phyloP scores from a whole-genome alignment of 2,888 invertebrate genomes.

The Cephus sareptanus region DNA sequence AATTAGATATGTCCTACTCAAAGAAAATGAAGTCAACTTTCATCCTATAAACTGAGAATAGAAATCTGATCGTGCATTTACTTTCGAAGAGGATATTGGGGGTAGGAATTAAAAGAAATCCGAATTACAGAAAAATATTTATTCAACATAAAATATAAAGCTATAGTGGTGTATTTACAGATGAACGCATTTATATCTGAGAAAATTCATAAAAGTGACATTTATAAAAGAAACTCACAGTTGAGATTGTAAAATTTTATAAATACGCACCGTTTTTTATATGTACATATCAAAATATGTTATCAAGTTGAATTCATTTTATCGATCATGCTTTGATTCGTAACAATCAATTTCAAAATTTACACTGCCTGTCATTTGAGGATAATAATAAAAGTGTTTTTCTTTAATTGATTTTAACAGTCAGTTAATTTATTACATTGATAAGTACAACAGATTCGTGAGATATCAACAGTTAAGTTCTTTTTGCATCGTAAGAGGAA shows the following conservation, averaged over 20 bases:
- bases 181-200: not conserved
- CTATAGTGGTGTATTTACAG: slow-evolving; percentile 27
- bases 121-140: slow-evolving; percentile 53
- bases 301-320: slow-evolving; percentile 19
- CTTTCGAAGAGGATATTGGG: slow-evolving; percentile 26
- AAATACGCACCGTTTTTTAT: slow-evolving; percentile 23
- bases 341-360: not conserved
- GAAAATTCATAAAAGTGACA: slow-evolving; percentile 25
- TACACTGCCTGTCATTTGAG: not conserved
- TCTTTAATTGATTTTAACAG: not conserved
- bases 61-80: not conserved
- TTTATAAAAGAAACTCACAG: slow-evolving; percentile 4
- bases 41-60: not conserved
- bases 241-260: slow-evolving; percentile 27
- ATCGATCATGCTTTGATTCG: not conserved
- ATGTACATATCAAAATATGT: slow-evolving; percentile 2
- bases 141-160: slow-evolving; percentile 57
- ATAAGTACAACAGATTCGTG: not conserved
- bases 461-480: not conserved
- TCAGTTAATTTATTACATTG: not conserved
- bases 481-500: not conserved
- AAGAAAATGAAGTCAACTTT: slow-evolving; percentile 13
- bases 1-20: not conserved
- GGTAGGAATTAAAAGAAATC: slow-evolving; percentile 52
- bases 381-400: not conserved